Evolutionary conservation across 2,888 invertebrate genomes (phyloP).

Genomic region (Apodemia hepburni): DNA sequence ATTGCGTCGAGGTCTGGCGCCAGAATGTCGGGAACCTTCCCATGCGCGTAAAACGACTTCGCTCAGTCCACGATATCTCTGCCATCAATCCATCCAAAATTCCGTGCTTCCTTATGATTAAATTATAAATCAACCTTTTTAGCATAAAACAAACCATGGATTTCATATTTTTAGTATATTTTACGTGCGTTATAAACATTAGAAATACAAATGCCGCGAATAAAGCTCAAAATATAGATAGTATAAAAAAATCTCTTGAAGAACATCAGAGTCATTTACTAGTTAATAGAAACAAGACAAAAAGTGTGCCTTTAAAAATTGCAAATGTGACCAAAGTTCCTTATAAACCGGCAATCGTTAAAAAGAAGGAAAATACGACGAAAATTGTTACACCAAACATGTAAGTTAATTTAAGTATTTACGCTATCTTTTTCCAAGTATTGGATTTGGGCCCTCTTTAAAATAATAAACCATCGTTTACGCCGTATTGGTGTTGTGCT

Average conservation of each 20-base stretch:
- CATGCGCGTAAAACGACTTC: slow-evolving; percentile 11
- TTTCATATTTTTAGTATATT: slow-evolving; percentile 18
- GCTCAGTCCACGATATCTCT: slow-evolving; percentile 1
- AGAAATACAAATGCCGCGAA: slow-evolving; percentile 20
- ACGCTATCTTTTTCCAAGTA: not conserved
- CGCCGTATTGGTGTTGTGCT: no score
- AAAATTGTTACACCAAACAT: slow-evolving; percentile 48
- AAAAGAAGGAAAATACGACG: slow-evolving; percentile 34
- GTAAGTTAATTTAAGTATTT: slow-evolving; percentile 43
- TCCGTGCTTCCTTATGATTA: not conserved
- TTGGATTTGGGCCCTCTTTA: no score
- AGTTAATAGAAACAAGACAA: slow-evolving; percentile 47
- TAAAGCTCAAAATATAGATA: slow-evolving; percentile 37
- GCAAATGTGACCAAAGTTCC: slow-evolving; percentile 48
- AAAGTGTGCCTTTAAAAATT: slow-evolving; percentile 46
- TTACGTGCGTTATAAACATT: not conserved
- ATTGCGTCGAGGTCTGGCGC: slow-evolving; percentile 32
- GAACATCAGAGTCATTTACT: slow-evolving; percentile 48
- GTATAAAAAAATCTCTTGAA: slow-evolving; percentile 51
- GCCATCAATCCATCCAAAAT: slow-evolving; percentile 5
- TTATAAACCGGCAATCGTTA: slow-evolving; percentile 37
- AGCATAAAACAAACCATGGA: slow-evolving; percentile 15
- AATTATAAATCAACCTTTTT: slow-evolving; percentile 7
- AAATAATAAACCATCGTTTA: no score
- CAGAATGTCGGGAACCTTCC: slow-evolving; percentile 34